Conservation (phyloP, 2,888 invertebrate genomes). For the Julus scanicus region DNA sequence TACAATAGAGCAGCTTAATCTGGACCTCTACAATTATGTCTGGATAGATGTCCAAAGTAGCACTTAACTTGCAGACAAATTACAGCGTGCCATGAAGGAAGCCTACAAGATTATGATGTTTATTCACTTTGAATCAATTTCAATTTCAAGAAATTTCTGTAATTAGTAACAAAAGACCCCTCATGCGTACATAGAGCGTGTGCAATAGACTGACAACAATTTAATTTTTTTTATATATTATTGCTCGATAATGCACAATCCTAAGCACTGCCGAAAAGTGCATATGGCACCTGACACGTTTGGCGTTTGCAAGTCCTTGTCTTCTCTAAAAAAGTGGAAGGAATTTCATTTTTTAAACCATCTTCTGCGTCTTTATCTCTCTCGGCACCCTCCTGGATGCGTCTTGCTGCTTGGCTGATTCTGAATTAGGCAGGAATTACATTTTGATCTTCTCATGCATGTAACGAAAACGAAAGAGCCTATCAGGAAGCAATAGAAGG, state of each 20-base stretch:
- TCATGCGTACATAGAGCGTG: background rate
- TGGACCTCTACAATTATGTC: background rate
- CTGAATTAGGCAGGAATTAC: conserved; percentile 42
- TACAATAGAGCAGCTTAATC: background rate
- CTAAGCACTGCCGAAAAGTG: background rate
- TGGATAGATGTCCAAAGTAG: conserved; percentile 5
- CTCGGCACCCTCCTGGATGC: conserved; percentile 36
- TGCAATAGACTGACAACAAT: conserved; percentile 7
- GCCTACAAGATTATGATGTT: background rate
- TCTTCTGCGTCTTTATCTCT: conserved; percentile 38
- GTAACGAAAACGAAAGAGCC: conserved; percentile 42
- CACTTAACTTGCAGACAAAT: conserved; percentile 12
- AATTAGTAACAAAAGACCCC: background rate
- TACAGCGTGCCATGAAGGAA: conserved; percentile 15
- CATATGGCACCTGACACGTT: conserved; percentile 7
- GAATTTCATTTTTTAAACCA: conserved; percentile 42
- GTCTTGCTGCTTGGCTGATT: conserved; percentile 39
- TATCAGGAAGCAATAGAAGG: conserved; percentile 42
- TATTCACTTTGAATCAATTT: conserved; percentile 36
- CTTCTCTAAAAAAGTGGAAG: conserved; percentile 27
- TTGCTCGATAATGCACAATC: background rate
- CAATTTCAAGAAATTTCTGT: conserved; percentile 25
- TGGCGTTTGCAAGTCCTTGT: conserved; percentile 16
- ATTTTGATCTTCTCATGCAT: conserved; percentile 42
- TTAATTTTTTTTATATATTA: conserved; percentile 3